Conservation (phyloP, 2,797 vertebrate species). For the Lemur catta region DNA sequence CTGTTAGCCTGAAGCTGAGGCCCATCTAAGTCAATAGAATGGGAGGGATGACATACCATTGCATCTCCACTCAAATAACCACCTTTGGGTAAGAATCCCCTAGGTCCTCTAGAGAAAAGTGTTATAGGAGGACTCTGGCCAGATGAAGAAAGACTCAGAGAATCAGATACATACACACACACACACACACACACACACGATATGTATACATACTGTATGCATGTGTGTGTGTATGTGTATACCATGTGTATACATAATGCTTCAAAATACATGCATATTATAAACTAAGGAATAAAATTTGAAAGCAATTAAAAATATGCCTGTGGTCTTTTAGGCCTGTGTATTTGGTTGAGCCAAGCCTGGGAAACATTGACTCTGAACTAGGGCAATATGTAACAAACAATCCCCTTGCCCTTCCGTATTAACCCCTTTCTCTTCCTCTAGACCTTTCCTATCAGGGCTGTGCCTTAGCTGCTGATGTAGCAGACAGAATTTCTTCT, state of each 20-base stretch:
- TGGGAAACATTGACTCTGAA: not conserved
- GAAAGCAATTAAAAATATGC: not conserved
- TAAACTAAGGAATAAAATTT: not conserved
- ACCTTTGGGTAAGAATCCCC: not conserved
- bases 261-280: not conserved
- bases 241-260: not conserved
- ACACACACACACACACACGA: not conserved
- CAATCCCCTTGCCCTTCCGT: not conserved
- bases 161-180: not conserved
- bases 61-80: not conserved
- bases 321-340: not conserved
- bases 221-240: no score
- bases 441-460: not conserved
- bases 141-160: not conserved
- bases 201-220: not conserved
- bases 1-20: not conserved
- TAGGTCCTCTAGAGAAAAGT: not conserved
- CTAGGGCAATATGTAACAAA: not conserved
- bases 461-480: not conserved
- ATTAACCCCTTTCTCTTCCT: not conserved
- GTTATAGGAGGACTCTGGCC: not conserved
- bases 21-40: not conserved
- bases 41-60: not conserved
- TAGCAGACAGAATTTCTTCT: not conserved
- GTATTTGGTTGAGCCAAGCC: not conserved